Conservation (phyloP, 2,888 invertebrate species). For the Chrysotoxum bicinctum region DNA sequence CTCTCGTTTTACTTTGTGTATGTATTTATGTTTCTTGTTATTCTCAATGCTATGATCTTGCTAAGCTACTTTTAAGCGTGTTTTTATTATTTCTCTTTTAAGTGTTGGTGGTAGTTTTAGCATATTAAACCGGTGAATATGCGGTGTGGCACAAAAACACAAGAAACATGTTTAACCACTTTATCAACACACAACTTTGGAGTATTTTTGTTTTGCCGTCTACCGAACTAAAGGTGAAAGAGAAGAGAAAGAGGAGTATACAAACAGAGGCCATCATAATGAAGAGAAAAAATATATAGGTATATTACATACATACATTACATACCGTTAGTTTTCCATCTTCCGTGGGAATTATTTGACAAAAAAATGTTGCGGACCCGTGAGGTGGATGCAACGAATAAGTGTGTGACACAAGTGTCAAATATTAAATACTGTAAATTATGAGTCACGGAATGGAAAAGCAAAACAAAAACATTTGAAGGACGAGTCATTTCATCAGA, state of each 20-base stretch:
- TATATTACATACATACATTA: neutral
- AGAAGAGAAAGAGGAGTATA: neutral
- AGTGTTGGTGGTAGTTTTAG: slow-evolving; percentile 31
- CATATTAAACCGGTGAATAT: slow-evolving; percentile 55
- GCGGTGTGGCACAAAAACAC: slow-evolving; percentile 61
- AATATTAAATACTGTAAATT: slow-evolving; percentile 46
- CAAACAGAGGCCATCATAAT: slow-evolving; percentile 20
- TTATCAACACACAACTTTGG: slow-evolving; percentile 57
- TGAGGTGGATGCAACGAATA: slow-evolving; percentile 25
- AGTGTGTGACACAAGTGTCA: slow-evolving; percentile 57
- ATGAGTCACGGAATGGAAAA: slow-evolving; percentile 52
- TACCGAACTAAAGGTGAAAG: neutral
- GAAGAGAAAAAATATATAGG: slow-evolving; percentile 27
- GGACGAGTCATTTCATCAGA: slow-evolving; percentile 54
- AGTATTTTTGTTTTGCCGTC: slow-evolving; percentile 1
- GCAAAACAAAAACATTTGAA: slow-evolving; percentile 40
- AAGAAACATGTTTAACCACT: slow-evolving; percentile 70
- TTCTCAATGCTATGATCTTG: slow-evolving; percentile 22
- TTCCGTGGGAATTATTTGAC: slow-evolving; percentile 59
- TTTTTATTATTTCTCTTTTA: slow-evolving; percentile 21
- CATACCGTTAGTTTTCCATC: slow-evolving; percentile 52
- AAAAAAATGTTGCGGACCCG: slow-evolving; percentile 20
- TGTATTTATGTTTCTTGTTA: neutral
- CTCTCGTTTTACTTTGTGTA: neutral
- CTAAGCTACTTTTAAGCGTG: slow-evolving; percentile 15